phyloP scores from a whole-genome alignment of 2,888 invertebrate genomes.

The Autographa pulchrina region DNA sequence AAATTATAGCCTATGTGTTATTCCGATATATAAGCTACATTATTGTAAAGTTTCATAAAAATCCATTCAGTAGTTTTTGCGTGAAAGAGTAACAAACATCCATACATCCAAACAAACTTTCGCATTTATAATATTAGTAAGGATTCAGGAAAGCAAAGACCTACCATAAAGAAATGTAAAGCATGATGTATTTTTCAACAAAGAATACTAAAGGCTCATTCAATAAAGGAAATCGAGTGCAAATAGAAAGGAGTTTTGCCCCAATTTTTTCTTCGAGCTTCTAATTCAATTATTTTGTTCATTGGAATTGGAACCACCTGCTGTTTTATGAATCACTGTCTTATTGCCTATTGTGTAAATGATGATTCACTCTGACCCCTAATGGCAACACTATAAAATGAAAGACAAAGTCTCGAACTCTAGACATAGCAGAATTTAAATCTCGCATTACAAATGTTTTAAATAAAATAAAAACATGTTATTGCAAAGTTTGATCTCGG shows the following conservation, averaged over 20 bases:
- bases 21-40: too few species aligned
- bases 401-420: not conserved
- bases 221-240: constrained; percentile 68
- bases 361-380: constrained; percentile 29
- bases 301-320: constrained; percentile 64
- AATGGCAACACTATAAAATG: not conserved
- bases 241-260: constrained; percentile 69
- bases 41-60: too few species aligned
- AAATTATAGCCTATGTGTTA: too few species aligned
- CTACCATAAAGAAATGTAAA: not conserved
- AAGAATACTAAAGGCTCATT: constrained; percentile 48
- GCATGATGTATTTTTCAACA: constrained; percentile 24
- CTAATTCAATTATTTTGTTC: constrained; percentile 77
- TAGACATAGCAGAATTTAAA: not conserved
- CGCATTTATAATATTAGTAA: too few species aligned
- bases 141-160: too few species aligned
- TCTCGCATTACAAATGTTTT: not conserved
- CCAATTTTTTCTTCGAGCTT: constrained; percentile 68
- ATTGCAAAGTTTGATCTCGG: not conserved
- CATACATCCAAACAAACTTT: too few species aligned
- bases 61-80: too few species aligned
- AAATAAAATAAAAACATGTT: not conserved
- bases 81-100: too few species aligned
- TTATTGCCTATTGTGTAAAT: constrained; percentile 20
- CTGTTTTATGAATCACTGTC: constrained; percentile 42